phyloP scores from a whole-genome alignment of 2,888 invertebrate species.

The Cephalotes varians region DNA sequence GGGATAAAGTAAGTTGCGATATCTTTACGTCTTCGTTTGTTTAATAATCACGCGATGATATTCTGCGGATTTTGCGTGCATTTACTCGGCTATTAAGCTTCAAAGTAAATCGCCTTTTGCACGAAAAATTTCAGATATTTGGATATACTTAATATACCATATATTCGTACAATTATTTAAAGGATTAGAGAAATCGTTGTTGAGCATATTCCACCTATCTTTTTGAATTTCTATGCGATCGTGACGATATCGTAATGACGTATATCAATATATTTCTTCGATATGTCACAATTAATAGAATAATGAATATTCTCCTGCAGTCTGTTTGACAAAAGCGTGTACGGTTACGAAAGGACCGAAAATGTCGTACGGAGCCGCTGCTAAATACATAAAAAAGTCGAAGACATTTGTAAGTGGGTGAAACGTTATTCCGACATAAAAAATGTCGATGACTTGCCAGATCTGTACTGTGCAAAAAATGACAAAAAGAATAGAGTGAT shows the following conservation, averaged over 20 bases:
- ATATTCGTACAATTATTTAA: conserved; percentile 2
- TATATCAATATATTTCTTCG: background rate
- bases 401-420: no score
- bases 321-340: no score
- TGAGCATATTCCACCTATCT: background rate
- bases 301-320: background rate
- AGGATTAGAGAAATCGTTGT: background rate
- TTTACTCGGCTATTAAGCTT: background rate
- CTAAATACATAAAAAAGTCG: no score
- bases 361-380: no score
- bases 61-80: background rate
- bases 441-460: no score
- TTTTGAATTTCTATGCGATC: background rate
- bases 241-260: background rate
- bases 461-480: no score
- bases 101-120: background rate
- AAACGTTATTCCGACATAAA: no score
- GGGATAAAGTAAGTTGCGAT: conserved; percentile 36
- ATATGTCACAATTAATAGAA: background rate
- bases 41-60: background rate
- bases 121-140: background rate
- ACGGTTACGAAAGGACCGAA: no score
- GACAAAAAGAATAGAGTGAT: no score
- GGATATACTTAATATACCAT: background rate
- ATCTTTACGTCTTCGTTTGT: background rate